Conservation (phyloP, 2,113 vertebrate genomes). For the Podocnemis expansa region DNA sequence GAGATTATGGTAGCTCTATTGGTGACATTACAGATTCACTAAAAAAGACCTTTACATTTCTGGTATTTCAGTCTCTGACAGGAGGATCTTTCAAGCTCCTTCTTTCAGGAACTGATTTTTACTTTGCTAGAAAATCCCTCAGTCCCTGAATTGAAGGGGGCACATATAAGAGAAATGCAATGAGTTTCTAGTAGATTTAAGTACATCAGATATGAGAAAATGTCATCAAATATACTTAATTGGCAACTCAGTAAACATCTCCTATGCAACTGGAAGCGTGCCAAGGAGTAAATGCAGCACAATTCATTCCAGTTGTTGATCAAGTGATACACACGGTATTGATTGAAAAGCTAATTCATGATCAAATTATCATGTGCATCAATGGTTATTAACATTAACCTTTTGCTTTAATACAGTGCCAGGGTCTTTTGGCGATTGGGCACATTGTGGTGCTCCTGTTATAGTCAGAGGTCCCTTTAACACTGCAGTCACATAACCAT, state of each 20-base stretch:
- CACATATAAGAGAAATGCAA: neutral
- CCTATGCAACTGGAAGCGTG: neutral
- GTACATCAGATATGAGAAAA: neutral
- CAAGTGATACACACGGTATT: accelerated
- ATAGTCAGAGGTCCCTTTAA: neutral
- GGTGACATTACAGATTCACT: neutral
- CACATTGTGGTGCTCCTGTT: neutral
- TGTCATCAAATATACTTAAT: neutral
- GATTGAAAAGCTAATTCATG: neutral
- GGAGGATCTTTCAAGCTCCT: neutral
- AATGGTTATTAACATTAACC: neutral
- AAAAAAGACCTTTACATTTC: neutral
- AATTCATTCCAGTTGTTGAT: neutral
- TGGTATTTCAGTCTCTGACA: neutral
- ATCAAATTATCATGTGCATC: neutral
- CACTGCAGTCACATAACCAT: neutral
- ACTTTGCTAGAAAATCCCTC: neutral
- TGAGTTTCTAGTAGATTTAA: neutral
- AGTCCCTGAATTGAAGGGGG: neutral
- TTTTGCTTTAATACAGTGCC: neutral
- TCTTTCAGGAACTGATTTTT: neutral
- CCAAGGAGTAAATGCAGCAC: neutral
- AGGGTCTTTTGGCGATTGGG: neutral
- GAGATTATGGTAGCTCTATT: neutral
- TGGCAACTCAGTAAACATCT: neutral